Base-by-base conservation (phyloP, 2,888 invertebrate species). In the Acleris laterana region DNA sequence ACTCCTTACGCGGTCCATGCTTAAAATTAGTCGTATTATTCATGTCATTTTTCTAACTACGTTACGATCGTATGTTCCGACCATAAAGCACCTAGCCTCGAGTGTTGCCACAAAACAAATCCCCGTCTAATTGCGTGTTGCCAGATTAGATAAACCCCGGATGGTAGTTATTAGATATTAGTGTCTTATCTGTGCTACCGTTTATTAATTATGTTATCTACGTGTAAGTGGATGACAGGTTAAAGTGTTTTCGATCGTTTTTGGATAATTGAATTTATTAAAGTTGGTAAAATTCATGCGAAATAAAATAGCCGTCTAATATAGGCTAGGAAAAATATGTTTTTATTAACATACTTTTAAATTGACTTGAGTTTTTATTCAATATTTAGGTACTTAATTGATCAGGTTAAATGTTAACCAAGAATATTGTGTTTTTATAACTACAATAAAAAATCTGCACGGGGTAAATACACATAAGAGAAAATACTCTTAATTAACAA, bases 81-180 rank as follows among this genome's bases (percentile, higher is more conserved):
- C 25, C 69, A 57, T 62, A 65, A 62, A 76, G 80, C 78, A 81
- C 58, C 2, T 32, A 32, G 32, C 74, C 13, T 77, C 68, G 61
- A 83, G 85, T 82, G 77, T 77, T 79, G 77, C 78, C 76, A 49
- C 51, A 28, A 75, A 69, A 75, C 77, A 83, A 88, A 87, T 87
- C 85, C 80, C 76, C 85, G 78, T 78, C 79, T 82, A 84, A 86
- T 88, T 84, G 80, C 83, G 80, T 87, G 88, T 85, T 87, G 80
- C 84, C 84, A 83, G 90, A 90, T 90, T 73, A 90, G 89, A 89
- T 90, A 84, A 80, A 68, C 62, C 20, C 42, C 38, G 5, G 49
- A 61, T 68, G 72, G 70, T 70, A 65, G 55, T 63, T 64, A 70
- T 68, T 71, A 73, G 72, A 76, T 77, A 75, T 62, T 68, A 71